These are phyloP conservation scores for Pycnomerus fuliginosus DNA, from an alignment of 2,888 invertebrate species.

Conservation along the genomic window DNA sequence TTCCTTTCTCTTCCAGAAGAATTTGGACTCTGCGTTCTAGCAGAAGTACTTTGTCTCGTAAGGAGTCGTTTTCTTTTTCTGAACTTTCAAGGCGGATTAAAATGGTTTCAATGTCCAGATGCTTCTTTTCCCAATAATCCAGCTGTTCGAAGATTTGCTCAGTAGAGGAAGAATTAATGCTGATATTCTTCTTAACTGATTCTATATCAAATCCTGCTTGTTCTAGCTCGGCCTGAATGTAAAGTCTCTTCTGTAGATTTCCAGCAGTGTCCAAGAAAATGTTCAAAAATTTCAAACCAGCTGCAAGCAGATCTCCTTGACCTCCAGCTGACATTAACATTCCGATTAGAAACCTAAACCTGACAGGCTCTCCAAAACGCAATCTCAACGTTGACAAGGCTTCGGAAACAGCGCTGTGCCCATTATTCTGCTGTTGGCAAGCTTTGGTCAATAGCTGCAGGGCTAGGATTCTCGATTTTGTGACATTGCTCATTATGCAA, in stretches of 20 bases:
- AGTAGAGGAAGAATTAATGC: conserved; percentile 63
- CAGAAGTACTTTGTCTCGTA: conserved; percentile 67
- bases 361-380: conserved; percentile 87
- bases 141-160: conserved; percentile 69
- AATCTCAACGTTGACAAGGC: conserved; percentile 85
- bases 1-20: conserved; percentile 75
- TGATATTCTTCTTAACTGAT: conserved; percentile 64
- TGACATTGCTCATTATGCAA: conserved; percentile 85
- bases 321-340: conserved; percentile 78
- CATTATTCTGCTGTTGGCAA: conserved; percentile 72
- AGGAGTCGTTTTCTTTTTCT: conserved; percentile 64
- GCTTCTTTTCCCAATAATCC: conserved; percentile 72
- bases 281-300: conserved; percentile 83
- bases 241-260: conserved; percentile 72
- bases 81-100: conserved; percentile 69
- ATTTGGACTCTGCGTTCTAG: conserved; percentile 73
- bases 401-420: conserved; percentile 85
- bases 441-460: conserved; percentile 84
- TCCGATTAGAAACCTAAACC: conserved; percentile 87
- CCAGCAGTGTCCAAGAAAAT: conserved; percentile 77
- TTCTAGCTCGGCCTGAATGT: conserved; percentile 81
- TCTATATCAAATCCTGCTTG: conserved; percentile 76
- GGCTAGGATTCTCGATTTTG: conserved; percentile 80
- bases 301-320: conserved; percentile 70
- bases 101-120: conserved; percentile 77